Conservation (phyloP, 2,888 invertebrate species). For the Brassicogethes aeneus region DNA sequence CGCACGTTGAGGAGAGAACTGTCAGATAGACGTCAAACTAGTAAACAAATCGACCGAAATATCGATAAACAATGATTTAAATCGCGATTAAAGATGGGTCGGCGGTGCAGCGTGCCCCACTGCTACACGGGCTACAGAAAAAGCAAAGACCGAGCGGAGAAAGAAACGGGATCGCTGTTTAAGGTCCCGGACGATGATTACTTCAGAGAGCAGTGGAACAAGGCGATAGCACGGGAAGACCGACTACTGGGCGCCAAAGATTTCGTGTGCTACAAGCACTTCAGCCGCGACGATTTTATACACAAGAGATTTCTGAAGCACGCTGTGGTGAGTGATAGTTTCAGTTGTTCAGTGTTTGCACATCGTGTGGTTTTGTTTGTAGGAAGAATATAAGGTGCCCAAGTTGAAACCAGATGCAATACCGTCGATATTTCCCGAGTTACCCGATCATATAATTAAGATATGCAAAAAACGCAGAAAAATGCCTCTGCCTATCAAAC, state of each 20-base stretch:
- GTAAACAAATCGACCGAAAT: neutral
- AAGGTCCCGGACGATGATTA: constrained; percentile 19
- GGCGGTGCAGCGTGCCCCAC: constrained; percentile 19
- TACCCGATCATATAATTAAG: constrained; percentile 16
- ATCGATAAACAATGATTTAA: neutral
- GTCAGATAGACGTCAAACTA: too few relatives aligned
- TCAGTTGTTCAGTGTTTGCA: too few relatives aligned
- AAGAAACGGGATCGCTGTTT: constrained; percentile 16
- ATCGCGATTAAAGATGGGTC: constrained; percentile 12
- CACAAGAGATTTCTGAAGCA: constrained; percentile 14
- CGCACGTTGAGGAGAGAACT: too few relatives aligned
- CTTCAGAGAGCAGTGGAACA: constrained; percentile 18
- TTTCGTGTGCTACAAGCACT: constrained; percentile 19
- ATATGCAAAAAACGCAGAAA: constrained; percentile 20
- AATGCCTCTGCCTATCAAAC: constrained; percentile 5
- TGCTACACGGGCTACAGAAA: constrained; percentile 20
- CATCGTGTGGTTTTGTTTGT: too few relatives aligned
- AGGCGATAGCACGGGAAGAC: constrained; percentile 19
- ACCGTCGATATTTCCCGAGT: constrained; percentile 20
- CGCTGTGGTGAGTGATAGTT: constrained; percentile 13
- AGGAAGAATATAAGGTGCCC: constrained; percentile 19
- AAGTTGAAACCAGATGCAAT: constrained; percentile 19
- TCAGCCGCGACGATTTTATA: constrained; percentile 17
- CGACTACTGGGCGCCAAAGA: constrained; percentile 18
- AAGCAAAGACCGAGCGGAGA: constrained; percentile 6